These are phyloP conservation scores for Phrynocephalus guinanensis DNA, from an alignment of 2,797 vertebrate genomes.

Conservation along the genomic window DNA sequence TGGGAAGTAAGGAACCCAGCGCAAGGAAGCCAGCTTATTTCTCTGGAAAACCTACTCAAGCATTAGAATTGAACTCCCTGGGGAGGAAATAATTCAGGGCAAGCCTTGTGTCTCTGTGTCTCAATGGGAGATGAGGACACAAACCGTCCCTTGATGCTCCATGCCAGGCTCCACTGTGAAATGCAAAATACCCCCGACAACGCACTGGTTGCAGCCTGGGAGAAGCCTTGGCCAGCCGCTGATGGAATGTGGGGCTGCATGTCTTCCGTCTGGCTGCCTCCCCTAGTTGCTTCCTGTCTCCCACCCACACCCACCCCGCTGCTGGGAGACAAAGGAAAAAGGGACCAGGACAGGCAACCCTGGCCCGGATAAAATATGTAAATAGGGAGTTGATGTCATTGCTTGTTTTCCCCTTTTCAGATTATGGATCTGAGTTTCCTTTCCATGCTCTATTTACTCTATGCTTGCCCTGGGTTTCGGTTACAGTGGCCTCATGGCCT, in stretches of 20 bases:
- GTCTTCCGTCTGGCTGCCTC: constrained; percentile 9
- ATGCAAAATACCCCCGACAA: constrained; percentile 40
- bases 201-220: constrained; percentile 24
- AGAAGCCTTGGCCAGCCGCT: constrained; percentile 34
- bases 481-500: neutral
- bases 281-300: constrained; percentile 40
- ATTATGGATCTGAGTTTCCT: neutral
- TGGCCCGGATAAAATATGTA: constrained; percentile 4
- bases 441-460: constrained; percentile 1
- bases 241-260: neutral
- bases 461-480: neutral
- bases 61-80: constrained; percentile 14
- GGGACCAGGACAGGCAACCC: constrained; percentile 26
- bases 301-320: too few relatives aligned
- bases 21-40: neutral
- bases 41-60: constrained; percentile 4
- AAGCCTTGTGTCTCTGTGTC: constrained; percentile 10
- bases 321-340: neutral
- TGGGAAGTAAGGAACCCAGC: too few relatives aligned
- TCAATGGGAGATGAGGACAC: neutral
- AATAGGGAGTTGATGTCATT: too few relatives aligned
- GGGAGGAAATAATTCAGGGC: neutral
- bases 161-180: constrained; percentile 1
- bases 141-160: constrained; percentile 45
- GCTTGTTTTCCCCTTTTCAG: neutral